These are phyloP conservation scores for Choristoneura fumiferana DNA, from an alignment of 1,140 invertebrate species.

Conservation along the genomic window DNA sequence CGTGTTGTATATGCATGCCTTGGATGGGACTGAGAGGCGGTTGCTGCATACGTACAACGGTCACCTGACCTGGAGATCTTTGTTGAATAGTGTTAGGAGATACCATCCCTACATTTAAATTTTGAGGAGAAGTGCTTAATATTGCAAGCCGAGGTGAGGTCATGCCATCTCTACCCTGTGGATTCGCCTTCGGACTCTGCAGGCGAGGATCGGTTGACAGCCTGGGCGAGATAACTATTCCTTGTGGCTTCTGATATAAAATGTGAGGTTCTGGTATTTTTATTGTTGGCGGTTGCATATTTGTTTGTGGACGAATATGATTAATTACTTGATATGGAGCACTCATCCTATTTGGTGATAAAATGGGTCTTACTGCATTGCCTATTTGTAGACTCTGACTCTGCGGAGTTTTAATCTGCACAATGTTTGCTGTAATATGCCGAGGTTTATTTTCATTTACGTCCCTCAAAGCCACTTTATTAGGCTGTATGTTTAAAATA, in stretches of 20 bases:
- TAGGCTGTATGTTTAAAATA: conserved; percentile 53
- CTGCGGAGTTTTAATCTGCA: conserved; percentile 62
- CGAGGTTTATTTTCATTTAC: conserved; percentile 61
- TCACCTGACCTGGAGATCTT: conserved; percentile 70
- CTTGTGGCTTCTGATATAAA: conserved; percentile 75
- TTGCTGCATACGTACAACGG: conserved; percentile 75
- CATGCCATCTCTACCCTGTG: conserved; percentile 51
- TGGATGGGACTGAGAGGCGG: conserved; percentile 73
- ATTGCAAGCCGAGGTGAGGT: conserved; percentile 64
- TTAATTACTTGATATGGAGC: conserved; percentile 73
- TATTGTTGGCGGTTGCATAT: conserved; percentile 79
- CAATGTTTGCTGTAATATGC: conserved; percentile 70
- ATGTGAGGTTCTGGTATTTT: conserved; percentile 80
- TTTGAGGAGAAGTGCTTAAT: conserved; percentile 61
- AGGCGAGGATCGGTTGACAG: conserved; percentile 61
- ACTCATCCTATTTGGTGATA: conserved; percentile 54
- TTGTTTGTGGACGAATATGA: conserved; percentile 64
- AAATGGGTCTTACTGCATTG: conserved; percentile 54
- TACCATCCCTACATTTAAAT: conserved; percentile 49
- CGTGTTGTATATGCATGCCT: conserved; percentile 61
- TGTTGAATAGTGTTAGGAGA: conserved; percentile 60
- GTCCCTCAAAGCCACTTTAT: conserved; percentile 42
- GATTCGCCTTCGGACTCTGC: conserved; percentile 63
- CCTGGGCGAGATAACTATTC: conserved; percentile 77
- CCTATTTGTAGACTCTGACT: conserved; percentile 49